A percentile compares a stretch with the other conserved stretches of the same genome.
These are phyloP conservation scores for Castor canadensis DNA, from an alignment of 2,113 vertebrate genomes.

Conservation along the genomic window DNA sequence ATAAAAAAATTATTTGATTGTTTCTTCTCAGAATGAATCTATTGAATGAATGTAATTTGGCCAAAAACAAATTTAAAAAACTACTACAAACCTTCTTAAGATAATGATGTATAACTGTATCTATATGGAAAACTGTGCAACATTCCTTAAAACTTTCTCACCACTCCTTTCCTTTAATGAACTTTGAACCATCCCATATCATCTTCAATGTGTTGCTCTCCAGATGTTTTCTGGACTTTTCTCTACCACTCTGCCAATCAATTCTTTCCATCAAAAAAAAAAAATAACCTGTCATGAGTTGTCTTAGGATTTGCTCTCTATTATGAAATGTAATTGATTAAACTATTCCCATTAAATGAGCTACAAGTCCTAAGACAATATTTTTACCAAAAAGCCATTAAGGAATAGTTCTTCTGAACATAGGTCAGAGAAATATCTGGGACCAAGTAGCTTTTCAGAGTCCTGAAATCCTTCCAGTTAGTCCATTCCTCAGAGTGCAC, in stretches of 20 bases:
- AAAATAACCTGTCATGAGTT: not conserved
- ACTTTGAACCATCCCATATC: not conserved
- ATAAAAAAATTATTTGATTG: not conserved
- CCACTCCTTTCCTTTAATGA: not conserved
- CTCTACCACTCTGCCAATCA: not conserved
- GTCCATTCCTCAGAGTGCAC: not conserved
- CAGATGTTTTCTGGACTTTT: not conserved
- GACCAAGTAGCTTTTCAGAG: not conserved
- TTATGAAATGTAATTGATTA: not conserved
- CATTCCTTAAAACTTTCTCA: not conserved
- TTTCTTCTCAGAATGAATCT: not conserved
- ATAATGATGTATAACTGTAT: not conserved
- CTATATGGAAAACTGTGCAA: not conserved
- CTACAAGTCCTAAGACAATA: not conserved
- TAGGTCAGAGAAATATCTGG: not conserved
- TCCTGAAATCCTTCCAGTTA: not conserved
- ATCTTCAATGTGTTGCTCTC: not conserved
- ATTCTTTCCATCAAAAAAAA: not conserved
- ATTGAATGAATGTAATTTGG: not conserved
- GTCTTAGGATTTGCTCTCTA: not conserved
- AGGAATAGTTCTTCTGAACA: not conserved
- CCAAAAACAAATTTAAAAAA: not conserved
- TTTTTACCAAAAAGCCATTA: slow-evolving; percentile 10
- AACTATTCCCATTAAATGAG: not conserved
- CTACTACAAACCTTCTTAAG: not conserved